Evolutionary conservation across 2,113 vertebrate species (phyloP).

Genomic region (Clarias macrocephalus): DNA sequence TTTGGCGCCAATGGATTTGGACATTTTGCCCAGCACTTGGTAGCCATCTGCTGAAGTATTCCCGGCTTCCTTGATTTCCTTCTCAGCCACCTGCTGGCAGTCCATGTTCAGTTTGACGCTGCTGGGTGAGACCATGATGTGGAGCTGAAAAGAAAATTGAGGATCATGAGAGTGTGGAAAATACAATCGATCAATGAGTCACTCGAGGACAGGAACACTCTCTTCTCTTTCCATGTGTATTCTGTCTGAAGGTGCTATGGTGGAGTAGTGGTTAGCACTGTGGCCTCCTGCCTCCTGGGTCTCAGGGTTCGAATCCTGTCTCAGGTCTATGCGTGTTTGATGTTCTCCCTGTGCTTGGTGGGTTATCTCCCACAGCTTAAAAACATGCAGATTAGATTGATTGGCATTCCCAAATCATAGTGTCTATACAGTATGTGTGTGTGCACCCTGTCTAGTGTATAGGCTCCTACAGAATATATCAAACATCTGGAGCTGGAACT

Average conservation of each 20-base stretch:
- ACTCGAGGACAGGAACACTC: not conserved
- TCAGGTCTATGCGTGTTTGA: no score
- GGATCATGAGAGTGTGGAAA: slow-evolving; percentile 27
- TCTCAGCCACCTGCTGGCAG: slow-evolving; percentile 87
- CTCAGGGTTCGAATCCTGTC: no score
- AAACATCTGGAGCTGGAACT: slow-evolving; percentile 99
- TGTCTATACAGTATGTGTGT: no score
- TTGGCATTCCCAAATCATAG: no score
- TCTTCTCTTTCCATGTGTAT: not conserved
- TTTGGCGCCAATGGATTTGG: slow-evolving; percentile 75
- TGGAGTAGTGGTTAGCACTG: no score
- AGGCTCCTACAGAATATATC: slow-evolving; percentile 87
- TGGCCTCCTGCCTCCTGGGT: no score
- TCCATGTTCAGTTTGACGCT: slow-evolving; percentile 89
- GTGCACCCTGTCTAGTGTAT: no score
- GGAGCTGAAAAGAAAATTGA: slow-evolving; percentile 77
- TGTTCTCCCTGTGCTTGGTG: no score
- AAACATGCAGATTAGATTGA: no score
- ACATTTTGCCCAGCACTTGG: slow-evolving; percentile 92
- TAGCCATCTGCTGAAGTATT: slow-evolving; percentile 90
- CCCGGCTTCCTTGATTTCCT: slow-evolving; percentile 83
- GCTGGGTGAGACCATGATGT: slow-evolving; percentile 87
- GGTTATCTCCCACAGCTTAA: no score
- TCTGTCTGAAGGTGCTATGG: not conserved
- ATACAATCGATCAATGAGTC: not conserved